These are phyloP conservation scores for Albula goreensis DNA, from an alignment of 2,113 vertebrate species.

Conservation along the genomic window DNA sequence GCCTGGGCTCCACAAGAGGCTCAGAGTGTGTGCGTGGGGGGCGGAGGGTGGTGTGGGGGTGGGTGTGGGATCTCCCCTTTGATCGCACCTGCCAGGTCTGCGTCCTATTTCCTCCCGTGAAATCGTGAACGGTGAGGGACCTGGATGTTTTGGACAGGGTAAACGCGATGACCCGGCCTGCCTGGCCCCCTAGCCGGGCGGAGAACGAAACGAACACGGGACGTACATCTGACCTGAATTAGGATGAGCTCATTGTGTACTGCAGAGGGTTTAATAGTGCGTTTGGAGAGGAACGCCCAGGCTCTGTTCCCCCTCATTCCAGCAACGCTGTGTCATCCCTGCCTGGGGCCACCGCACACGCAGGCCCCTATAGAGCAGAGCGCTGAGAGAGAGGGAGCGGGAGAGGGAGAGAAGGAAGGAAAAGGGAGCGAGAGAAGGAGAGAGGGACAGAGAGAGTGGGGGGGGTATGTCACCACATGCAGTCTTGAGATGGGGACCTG, in stretches of 20 bases:
- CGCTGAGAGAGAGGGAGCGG: conserved; percentile 55
- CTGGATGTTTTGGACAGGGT: neutral
- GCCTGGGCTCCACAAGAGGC: neutral
- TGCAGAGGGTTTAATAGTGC: conserved; percentile 77
- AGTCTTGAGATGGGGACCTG: neutral
- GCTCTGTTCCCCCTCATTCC: conserved; percentile 79
- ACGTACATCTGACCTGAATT: conserved; percentile 83
- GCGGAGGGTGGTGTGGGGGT: no score
- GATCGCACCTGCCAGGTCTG: conserved; percentile 4
- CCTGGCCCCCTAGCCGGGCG: neutral
- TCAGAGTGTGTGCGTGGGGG: neutral
- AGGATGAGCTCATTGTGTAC: conserved; percentile 84
- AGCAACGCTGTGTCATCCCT: conserved; percentile 75
- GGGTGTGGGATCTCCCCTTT: neutral
- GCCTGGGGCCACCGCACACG: conserved; percentile 73
- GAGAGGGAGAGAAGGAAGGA: conserved; percentile 28
- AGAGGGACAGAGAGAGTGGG: conserved; percentile 1
- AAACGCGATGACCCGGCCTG: conserved; percentile 7
- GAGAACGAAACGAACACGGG: conserved; percentile 53
- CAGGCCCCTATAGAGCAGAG: conserved; percentile 59
- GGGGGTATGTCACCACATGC: neutral
- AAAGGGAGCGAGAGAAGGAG: conserved; percentile 41
- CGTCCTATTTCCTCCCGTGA: neutral
- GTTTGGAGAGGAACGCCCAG: conserved; percentile 79
- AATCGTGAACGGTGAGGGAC: neutral